These are phyloP conservation scores for Stenoptilia bipunctidactyla DNA, from an alignment of 2,888 invertebrate genomes.

Conservation along the genomic window DNA sequence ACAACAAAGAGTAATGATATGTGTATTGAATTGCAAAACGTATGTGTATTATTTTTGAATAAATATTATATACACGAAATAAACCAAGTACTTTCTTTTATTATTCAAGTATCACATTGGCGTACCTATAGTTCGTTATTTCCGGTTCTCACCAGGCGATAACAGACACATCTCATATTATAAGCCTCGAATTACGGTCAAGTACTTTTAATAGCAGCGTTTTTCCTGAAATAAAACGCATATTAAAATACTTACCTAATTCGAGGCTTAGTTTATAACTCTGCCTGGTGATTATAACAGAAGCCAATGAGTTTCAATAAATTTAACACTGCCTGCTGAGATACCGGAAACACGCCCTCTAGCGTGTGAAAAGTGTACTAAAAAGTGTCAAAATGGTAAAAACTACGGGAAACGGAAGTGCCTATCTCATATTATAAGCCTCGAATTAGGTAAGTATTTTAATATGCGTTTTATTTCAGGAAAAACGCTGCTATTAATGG, in stretches of 20 bases:
- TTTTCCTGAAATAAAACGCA: neutral
- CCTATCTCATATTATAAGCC: neutral
- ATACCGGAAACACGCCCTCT: neutral
- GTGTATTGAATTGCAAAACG: neutral
- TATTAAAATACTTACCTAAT: slow-evolving; percentile 1
- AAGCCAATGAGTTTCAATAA: neutral
- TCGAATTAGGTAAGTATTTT: slow-evolving; percentile 1
- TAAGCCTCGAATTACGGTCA: neutral
- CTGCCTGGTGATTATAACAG: neutral
- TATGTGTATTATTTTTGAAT: neutral
- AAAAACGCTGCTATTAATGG: slow-evolving; percentile 1
- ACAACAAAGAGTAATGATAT: neutral
- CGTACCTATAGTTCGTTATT: neutral
- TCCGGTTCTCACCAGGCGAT: neutral
- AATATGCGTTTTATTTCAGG: slow-evolving; percentile 1
- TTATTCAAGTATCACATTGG: neutral
- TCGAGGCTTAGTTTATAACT: neutral
- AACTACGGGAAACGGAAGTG: neutral
- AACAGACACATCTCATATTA: neutral
- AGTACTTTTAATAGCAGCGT: slow-evolving; percentile 1
- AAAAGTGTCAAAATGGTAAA: neutral
- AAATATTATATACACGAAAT: neutral
- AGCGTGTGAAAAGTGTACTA: neutral
- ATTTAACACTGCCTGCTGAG: neutral
- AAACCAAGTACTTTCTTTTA: neutral